phyloP scores from a whole-genome alignment of 2,113 vertebrate species.

The Patagioenas fasciata region DNA sequence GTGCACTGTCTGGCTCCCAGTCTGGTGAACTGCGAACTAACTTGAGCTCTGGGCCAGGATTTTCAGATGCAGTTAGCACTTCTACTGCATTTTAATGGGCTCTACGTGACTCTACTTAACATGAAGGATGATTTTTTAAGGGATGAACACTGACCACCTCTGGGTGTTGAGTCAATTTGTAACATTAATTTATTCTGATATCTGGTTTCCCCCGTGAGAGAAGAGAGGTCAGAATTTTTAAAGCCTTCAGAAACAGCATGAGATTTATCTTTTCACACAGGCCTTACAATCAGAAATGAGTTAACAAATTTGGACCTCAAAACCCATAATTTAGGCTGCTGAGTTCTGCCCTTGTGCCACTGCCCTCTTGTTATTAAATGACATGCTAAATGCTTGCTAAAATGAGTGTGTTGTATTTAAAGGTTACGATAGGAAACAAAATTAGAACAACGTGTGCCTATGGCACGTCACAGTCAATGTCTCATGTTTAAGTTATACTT shows the following conservation, averaged over 20 bases:
- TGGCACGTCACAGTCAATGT: neutral
- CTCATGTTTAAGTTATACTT: neutral
- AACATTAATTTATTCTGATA: neutral
- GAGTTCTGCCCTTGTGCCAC: neutral
- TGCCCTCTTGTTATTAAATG: neutral
- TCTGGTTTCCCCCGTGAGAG: neutral
- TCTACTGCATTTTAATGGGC: neutral
- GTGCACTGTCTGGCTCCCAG: neutral
- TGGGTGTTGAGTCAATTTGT: neutral
- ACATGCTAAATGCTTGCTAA: neutral
- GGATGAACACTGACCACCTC: neutral
- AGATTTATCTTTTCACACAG: neutral
- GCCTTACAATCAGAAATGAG: neutral
- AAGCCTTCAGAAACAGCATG: neutral
- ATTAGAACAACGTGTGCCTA: neutral
- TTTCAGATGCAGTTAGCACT: neutral
- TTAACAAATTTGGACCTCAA: neutral
- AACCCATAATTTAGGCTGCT: neutral
- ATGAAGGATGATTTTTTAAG: neutral
- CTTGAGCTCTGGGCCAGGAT: neutral
- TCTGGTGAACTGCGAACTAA: fast-evolving
- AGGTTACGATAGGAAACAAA: neutral
- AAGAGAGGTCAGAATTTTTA: neutral
- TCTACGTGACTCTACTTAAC: neutral
- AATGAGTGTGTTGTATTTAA: neutral